Conservation (phyloP, 2,113 vertebrate genomes). For the Fulmarus glacialis region DNA sequence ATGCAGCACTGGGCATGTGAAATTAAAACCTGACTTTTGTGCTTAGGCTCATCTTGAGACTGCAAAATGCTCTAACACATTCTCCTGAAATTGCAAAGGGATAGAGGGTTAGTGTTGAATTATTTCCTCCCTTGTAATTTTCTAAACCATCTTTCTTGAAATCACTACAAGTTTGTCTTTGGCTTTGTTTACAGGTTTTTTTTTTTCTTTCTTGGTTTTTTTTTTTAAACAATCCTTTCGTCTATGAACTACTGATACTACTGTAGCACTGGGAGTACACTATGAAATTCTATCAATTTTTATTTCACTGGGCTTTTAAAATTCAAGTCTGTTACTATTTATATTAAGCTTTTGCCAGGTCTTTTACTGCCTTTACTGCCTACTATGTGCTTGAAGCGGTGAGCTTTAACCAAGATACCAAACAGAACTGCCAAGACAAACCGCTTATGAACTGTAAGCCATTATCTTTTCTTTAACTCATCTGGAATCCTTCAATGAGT, state of each 20-base stretch:
- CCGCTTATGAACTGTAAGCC: background rate
- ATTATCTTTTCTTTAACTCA: background rate
- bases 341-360: background rate
- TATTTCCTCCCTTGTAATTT: background rate
- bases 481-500: background rate
- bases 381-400: background rate
- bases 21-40: background rate
- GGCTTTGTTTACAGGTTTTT: background rate
- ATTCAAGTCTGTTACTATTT: background rate
- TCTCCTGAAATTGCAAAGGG: background rate
- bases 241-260: background rate
- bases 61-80: background rate
- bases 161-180: background rate
- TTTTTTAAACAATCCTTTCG: background rate
- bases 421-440: constrained; percentile 6
- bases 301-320: background rate
- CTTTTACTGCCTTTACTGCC: background rate
- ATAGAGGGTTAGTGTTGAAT: background rate
- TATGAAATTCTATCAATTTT: background rate
- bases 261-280: background rate
- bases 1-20: background rate
- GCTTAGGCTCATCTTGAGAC: background rate
- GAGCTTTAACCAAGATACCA: background rate
- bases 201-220: background rate
- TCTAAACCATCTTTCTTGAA: background rate